Evolutionary conservation across 2,797 vertebrate genomes (phyloP).

Genomic region (Nyctalus aviator): DNA sequence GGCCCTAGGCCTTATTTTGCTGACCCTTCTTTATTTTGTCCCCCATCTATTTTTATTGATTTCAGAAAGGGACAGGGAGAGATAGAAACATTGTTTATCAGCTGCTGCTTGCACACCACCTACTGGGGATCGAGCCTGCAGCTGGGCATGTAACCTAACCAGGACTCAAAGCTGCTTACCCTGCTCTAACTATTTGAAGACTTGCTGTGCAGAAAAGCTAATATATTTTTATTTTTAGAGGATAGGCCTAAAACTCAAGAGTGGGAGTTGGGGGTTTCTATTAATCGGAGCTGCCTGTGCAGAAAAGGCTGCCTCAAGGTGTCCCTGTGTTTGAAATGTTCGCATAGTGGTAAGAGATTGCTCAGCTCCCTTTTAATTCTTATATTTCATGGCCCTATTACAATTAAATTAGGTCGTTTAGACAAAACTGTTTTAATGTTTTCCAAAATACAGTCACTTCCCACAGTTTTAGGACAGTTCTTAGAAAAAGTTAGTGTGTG

Average conservation of each 20-base stretch:
- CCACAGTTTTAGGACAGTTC: slow-evolving; percentile 29
- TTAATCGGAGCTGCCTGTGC: neutral
- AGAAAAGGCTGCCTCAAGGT: neutral
- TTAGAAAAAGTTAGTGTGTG: slow-evolving; percentile 62
- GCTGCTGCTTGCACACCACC: too few relatives aligned
- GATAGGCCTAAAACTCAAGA: neutral
- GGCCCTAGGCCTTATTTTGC: neutral
- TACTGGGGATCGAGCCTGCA: too few relatives aligned
- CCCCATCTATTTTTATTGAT: too few relatives aligned
- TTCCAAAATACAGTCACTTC: slow-evolving; percentile 56
- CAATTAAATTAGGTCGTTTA: neutral
- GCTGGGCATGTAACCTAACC: too few relatives aligned
- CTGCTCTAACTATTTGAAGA: neutral
- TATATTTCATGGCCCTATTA: neutral
- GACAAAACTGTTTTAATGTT: slow-evolving; percentile 16
- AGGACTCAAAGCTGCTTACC: neutral
- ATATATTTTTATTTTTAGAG: neutral
- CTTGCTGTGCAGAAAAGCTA: neutral
- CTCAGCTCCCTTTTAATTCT: neutral
- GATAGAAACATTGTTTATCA: too few relatives aligned
- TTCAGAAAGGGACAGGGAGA: too few relatives aligned
- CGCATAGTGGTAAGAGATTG: too few relatives aligned
- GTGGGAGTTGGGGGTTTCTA: neutral
- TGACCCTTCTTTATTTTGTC: neutral
- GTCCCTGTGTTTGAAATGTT: neutral